Base-by-base conservation (phyloP, 2,888 invertebrate genomes). In the Dione juno region DNA sequence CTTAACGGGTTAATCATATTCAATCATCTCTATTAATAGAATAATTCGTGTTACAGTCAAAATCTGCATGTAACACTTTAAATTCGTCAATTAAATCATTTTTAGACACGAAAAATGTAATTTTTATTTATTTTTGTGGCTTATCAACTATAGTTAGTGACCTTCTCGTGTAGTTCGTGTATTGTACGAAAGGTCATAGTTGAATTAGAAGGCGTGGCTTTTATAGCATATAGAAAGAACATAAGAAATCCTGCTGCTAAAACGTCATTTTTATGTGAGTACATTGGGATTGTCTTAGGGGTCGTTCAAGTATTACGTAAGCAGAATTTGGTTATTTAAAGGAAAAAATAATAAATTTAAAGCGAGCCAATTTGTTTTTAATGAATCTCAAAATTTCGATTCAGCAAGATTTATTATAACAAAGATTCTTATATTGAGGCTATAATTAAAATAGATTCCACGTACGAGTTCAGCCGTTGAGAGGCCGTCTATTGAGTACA, bases 181-280 rank as follows among this genome's bases (percentile, higher is more conserved):
- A 85, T 88, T 87, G 82, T 85, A 75, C 74, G 74, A 83, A 88
- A 88, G 88, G 83, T 79, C 83, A 80, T 50, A 48, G 16, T 13
- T 16, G 11, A 50, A 37, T 37, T 16, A 48, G 14, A 64, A 50
- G 64, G 64, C 11, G 64, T 50, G 19, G 64, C 19, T 16, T 14
- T 8, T 28, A 28, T 28, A 28, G 5, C 28, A 3, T 28, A 28
- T 5, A 28, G 3, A 28, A 28, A 28, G 3, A 28, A 28, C 28
- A 28, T 3, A 28, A 28, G 28, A 28, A 28, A 28, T 28, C 2
- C 28, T 28, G 5, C 3, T 1, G n/a, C n/a, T 45, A 45, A 28
- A 54, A 54, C 7, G 8, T 54, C 0, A n/a, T 14, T 14, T 35
- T 54, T 28, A 28, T 28, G 28, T 28, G 3, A 28, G 28, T 28